Conservation (phyloP, 2,888 invertebrate species). For the Plebejus argus region DNA sequence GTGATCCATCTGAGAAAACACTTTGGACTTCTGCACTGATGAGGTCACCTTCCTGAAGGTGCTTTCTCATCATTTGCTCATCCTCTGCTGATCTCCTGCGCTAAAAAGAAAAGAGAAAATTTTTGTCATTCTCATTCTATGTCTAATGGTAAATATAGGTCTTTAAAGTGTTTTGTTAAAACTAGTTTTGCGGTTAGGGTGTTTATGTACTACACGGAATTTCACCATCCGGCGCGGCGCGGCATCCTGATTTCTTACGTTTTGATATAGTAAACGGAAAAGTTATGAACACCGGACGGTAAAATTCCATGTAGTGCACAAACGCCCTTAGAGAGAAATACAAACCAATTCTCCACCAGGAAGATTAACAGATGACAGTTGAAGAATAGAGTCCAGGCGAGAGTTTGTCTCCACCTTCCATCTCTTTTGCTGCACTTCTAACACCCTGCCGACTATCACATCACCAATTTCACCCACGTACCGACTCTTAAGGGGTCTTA, state of each 20-base stretch:
- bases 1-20: conserved; percentile 93
- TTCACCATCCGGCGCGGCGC: no score
- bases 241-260: no score
- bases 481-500: conserved; percentile 94
- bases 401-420: conserved; percentile 98
- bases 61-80: conserved; percentile 98
- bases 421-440: conserved; percentile 95
- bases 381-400: conserved; percentile 91
- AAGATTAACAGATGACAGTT: conserved; percentile 96
- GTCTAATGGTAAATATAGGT: neutral
- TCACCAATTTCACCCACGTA: conserved; percentile 98
- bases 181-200: no score
- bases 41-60: conserved; percentile 96
- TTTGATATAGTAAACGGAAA: no score
- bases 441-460: conserved; percentile 96
- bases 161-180: neutral
- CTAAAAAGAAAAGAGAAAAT: conserved; percentile 72
- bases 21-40: conserved; percentile 99
- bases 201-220: no score
- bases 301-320: no score
- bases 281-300: no score
- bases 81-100: conserved; percentile 96
- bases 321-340: conserved; percentile 32
- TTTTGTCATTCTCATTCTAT: neutral
- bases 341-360: conserved; percentile 97